phyloP scores from a whole-genome alignment of 2,888 invertebrate species.

The Adineta ricciae region DNA sequence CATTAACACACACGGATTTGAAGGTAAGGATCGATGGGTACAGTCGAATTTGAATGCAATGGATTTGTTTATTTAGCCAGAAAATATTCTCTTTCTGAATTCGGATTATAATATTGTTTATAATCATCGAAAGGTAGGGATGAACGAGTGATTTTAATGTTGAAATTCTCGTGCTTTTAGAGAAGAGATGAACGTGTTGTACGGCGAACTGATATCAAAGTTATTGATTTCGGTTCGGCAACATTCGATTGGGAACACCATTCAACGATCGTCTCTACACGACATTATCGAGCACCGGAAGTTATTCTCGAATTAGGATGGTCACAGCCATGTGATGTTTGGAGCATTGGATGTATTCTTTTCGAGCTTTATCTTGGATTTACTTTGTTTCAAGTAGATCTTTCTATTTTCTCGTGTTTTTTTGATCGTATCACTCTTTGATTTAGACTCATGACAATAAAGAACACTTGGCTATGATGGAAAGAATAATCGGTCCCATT shows the following conservation, averaged over 20 bases:
- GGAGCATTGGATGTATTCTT: slow-evolving; percentile 98
- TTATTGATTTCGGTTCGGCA: slow-evolving; percentile 98
- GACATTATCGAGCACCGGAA: slow-evolving; percentile 96
- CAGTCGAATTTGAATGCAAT: neutral
- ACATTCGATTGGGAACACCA: slow-evolving; percentile 99
- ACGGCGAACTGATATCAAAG: slow-evolving; percentile 80
- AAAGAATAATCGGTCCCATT: slow-evolving; percentile 86
- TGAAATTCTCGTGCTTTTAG: slow-evolving; percentile 52
- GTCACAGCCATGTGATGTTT: slow-evolving; percentile 98
- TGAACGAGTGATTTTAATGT: neutral
- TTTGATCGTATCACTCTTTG: neutral
- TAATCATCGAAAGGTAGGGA: slow-evolving; percentile 52
- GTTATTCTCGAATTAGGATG: slow-evolving; percentile 97
- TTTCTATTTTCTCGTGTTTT: too few species aligned
- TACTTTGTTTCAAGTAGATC: slow-evolving; percentile 77
- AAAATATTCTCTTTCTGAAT: slow-evolving; percentile 93
- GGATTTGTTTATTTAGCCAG: slow-evolving; percentile 56
- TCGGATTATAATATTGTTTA: slow-evolving; percentile 72
- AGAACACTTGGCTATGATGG: slow-evolving; percentile 99
- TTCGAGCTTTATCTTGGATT: slow-evolving; percentile 96
- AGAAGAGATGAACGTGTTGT: slow-evolving; percentile 73
- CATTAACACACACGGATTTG: slow-evolving; percentile 94
- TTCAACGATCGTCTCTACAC: slow-evolving; percentile 94
- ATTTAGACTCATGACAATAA: slow-evolving; percentile 90
- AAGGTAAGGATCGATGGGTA: slow-evolving; percentile 53